Conservation (phyloP, 2,797 vertebrate species). For the Anguilla marmorata region DNA sequence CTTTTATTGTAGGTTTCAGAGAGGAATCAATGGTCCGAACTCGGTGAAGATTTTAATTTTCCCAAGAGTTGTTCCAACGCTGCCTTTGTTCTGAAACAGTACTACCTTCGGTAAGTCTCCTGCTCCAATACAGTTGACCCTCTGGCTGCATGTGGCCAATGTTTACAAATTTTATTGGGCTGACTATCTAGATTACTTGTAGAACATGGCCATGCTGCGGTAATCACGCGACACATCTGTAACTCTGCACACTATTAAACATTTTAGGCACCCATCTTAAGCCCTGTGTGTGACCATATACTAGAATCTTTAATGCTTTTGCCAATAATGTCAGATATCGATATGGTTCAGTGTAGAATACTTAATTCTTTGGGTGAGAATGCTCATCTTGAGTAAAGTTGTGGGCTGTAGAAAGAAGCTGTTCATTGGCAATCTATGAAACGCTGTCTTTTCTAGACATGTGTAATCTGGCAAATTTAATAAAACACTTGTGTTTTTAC, state of each 20-base stretch:
- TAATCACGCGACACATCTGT: not conserved
- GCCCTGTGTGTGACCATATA: not conserved
- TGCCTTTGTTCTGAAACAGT: slow-evolving; percentile 99
- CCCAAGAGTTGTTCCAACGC: slow-evolving; percentile 98
- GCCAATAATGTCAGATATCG: not conserved
- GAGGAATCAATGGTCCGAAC: slow-evolving; percentile 97
- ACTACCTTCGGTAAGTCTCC: slow-evolving; percentile 97
- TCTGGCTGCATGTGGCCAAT: slow-evolving; percentile 73
- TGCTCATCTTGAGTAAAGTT: not conserved
- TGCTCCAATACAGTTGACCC: slow-evolving; percentile 45
- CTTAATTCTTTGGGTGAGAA: not conserved
- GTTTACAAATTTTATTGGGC: slow-evolving; percentile 67
- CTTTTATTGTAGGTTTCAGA: slow-evolving; percentile 89
- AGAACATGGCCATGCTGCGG: slow-evolving; percentile 42
- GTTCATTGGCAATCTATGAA: not conserved
- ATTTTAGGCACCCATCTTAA: not conserved
- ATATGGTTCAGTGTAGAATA: not conserved
- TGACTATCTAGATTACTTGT: slow-evolving; percentile 49
- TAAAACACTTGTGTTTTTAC: not conserved
- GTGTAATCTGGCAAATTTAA: not conserved
- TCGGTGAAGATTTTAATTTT: slow-evolving; percentile 97
- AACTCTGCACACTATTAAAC: not conserved
- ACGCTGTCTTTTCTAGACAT: too few species aligned
- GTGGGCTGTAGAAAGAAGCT: not conserved
- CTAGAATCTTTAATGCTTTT: not conserved